Evolutionary conservation across 2,888 invertebrate species (phyloP), one percentile per base, ranked within the genome.

Genomic region (Acronicta leporina): DNA sequence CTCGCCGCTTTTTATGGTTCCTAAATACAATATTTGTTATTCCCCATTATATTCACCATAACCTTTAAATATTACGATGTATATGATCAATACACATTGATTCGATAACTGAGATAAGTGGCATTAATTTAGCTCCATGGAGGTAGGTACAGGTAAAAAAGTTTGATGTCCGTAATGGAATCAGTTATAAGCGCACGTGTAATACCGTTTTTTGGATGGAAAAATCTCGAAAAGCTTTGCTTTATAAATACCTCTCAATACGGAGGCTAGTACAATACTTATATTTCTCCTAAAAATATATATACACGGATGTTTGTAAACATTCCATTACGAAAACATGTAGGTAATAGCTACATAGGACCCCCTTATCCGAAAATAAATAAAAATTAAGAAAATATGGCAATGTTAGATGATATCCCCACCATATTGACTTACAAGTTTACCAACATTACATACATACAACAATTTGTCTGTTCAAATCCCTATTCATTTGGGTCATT

Each of bases 301-400:
- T 15, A 13, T 11, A 33, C 44, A 44, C 8, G 33, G 33, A 16
- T 49, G 35, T 63, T 56, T 16, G 43, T 25, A 5, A 47, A 33
- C 20, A 47, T 43, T 50, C 11, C 8, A 3, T 10, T 16, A 14
- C 2, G 11, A 44, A 38, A 13, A 14, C n/a, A 35, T 20, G 20
- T 43, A n/a, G n/a, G n/a, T n/a, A 43, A 51, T 52, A 11, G 33
- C 43, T 10, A n/a, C n/a, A 35, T 44, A n/a, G 30, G 11, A 8
- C 0, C 27, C 10, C 16, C 20, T 20, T 20, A 20, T 11, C 13
- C 20, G 42, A 33, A 43, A 42, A 43, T n/a, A 52, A 44, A 44
- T n/a, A 43, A 27, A 27, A 27, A 27, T 7, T 4, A 40, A 35
- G 13, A 13, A 16, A 15, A 8, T 7, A 54, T n/a, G 25, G 35